Evolutionary conservation across 30 jellyfish, hydroid and myxozoan genomes (phyloP), one percentile per base, ranked within the genome.

Genomic region (Aurelia aurita): DNA sequence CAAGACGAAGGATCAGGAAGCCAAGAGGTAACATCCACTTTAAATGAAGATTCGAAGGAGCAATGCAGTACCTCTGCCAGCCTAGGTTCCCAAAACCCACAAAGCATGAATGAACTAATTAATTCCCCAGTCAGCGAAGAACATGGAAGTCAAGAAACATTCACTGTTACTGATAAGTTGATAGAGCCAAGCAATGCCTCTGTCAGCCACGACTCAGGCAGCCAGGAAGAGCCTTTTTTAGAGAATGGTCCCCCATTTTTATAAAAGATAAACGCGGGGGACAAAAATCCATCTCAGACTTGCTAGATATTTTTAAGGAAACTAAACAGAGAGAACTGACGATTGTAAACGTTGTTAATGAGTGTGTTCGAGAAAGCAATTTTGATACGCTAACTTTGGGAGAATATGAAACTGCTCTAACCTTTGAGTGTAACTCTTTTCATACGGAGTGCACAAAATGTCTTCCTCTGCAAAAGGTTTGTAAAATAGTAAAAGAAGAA

Each of bases 51-150:
- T 53, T 53, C 64, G 25, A 20, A 53, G 25, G 64, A 53, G 64
- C 64, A 53, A 53, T 53, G 64, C 6, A 8, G 64, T 53, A 20
- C 64, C 64, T 53, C 6, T 16, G 2, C 64, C 64, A 53, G 20
- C 64, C 64, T 1, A 53, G 64, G 64, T 8, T 53, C 64, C 20
- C 64, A 8, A 53, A 8, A 14, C 6, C 6, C 64, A 53, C 2
- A 8, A 53, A 53, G 64, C 9, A 3, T 8, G 64, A 53, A 53
- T 53, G 64, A 53, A 8, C 7, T 53, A 53, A 8, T 53, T 53
- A 53, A 53, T 53, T 53, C 64, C 64, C 64, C 64, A 53, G 64
- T 53, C 64, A 53, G 20, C 64, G 64, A 53, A 53, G 64, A 53
- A 2, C 64, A 53, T 8, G 23, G 64, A 53, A 53, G 64, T 8